Percentiles rank a stretch among this genome's conserved stretches.
Evolutionary conservation across 92 coral and sea anemone genomes (phyloP).

Genomic region (Porites lobata): DNA sequence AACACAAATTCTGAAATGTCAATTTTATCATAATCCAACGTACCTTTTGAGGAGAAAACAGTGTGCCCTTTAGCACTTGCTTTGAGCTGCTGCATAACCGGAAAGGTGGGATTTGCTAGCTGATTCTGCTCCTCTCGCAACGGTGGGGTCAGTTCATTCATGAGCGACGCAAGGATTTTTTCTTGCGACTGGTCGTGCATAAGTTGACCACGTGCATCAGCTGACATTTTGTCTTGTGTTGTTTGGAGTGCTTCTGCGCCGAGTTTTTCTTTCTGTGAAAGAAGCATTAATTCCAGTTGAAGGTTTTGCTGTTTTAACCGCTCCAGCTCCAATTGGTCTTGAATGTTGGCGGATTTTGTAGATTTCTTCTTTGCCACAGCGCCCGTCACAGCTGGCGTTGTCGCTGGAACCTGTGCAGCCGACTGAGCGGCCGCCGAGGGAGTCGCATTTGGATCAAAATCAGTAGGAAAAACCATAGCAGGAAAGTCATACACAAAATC

Average conservation of each 20-base stretch:
- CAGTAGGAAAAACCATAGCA: constrained; percentile 1
- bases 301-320: constrained; percentile 28
- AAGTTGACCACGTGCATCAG: neutral
- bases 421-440: neutral
- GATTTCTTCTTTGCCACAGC: constrained; percentile 5
- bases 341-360: constrained; percentile 13
- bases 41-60: constrained; percentile 66
- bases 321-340: constrained; percentile 18
- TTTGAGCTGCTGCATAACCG: constrained; percentile 23
- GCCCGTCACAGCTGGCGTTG: neutral
- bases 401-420: neutral
- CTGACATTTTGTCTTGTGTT: neutral
- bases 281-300: constrained; percentile 27
- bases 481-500: constrained; percentile 17
- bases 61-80: constrained; percentile 8
- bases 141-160: neutral
- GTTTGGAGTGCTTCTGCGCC: neutral
- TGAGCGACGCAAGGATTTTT: constrained; percentile 17
- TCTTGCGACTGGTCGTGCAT: constrained; percentile 15
- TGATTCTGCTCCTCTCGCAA: constrained; percentile 2
- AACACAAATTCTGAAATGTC: constrained; percentile 60
- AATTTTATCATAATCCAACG: constrained; percentile 59
- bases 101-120: constrained; percentile 24
- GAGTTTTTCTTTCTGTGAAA: constrained; percentile 19
- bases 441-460: neutral